A percentile compares a stretch with the other conserved stretches of the same genome.
Conservation (phyloP, 2,888 invertebrate genomes). For the Caenorhabditis panamensis region DNA sequence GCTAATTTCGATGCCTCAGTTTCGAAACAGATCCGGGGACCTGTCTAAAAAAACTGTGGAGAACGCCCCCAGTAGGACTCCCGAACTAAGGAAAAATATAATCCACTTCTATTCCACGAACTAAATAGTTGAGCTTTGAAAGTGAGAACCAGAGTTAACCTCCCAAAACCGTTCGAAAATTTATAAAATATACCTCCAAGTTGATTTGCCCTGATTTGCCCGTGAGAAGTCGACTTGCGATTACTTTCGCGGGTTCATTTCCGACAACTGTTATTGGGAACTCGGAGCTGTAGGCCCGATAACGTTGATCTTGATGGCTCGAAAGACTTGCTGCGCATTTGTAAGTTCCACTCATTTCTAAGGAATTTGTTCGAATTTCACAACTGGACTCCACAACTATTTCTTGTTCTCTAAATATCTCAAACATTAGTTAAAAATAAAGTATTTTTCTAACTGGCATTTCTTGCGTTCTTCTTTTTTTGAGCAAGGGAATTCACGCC, state of each 20-base stretch:
- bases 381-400: constrained; percentile 54
- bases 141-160: no score
- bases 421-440: background rate
- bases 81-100: no score
- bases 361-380: constrained; percentile 32
- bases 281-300: constrained; percentile 56
- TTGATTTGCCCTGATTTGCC: constrained; percentile 46
- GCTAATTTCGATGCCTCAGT: no score
- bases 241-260: constrained; percentile 28
- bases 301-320: constrained; percentile 36
- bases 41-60: no score
- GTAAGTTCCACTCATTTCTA: constrained; percentile 52
- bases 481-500: constrained; percentile 55
- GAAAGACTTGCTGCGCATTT: constrained; percentile 49
- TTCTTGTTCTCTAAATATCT: constrained; percentile 45
- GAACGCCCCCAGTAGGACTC: no score
- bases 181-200: no score
- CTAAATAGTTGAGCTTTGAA: no score
- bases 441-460: constrained; percentile 45
- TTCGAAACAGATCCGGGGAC: no score
- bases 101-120: no score
- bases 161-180: no score
- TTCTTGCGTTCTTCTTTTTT: constrained; percentile 56
- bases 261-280: constrained; percentile 52
- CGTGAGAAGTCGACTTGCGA: constrained; percentile 23